phyloP scores from a whole-genome alignment of 2,113 vertebrate species.

The Ameiurus melas region DNA sequence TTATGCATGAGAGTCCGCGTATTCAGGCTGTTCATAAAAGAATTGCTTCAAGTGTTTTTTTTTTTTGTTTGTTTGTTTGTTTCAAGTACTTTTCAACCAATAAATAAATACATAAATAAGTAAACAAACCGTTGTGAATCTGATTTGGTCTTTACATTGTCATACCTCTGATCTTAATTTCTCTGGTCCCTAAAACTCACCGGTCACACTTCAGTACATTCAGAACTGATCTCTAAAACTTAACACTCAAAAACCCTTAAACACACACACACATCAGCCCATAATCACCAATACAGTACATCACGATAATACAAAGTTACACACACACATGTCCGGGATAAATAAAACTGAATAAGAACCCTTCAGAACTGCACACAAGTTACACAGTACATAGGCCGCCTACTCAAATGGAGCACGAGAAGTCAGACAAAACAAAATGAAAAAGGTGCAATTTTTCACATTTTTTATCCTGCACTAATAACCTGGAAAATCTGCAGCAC shows the following conservation, averaged over 20 bases:
- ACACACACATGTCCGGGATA: neutral
- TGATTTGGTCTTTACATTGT: neutral
- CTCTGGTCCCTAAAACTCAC: slow-evolving; percentile 28
- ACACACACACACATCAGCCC: neutral
- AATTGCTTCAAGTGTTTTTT: too few relatives aligned
- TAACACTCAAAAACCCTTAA: too few relatives aligned
- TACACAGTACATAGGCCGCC: neutral
- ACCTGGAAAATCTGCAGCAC: neutral
- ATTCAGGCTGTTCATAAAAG: neutral
- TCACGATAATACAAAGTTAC: neutral
- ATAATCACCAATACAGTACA: neutral
- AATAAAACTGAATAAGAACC: neutral
- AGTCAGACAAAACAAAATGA: neutral
- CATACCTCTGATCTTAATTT: neutral
- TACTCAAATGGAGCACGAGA: neutral
- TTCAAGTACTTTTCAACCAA: neutral
- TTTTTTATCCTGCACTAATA: neutral
- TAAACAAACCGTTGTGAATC: neutral
- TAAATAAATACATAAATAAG: neutral
- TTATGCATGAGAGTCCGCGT: neutral
- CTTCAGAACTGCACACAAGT: neutral
- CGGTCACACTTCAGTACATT: neutral
- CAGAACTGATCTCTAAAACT: neutral
- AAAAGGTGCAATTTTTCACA: neutral
- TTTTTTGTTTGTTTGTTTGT: neutral